Evolutionary conservation across 2,888 invertebrate genomes (phyloP).

Genomic region (Heliothis peltigera): DNA sequence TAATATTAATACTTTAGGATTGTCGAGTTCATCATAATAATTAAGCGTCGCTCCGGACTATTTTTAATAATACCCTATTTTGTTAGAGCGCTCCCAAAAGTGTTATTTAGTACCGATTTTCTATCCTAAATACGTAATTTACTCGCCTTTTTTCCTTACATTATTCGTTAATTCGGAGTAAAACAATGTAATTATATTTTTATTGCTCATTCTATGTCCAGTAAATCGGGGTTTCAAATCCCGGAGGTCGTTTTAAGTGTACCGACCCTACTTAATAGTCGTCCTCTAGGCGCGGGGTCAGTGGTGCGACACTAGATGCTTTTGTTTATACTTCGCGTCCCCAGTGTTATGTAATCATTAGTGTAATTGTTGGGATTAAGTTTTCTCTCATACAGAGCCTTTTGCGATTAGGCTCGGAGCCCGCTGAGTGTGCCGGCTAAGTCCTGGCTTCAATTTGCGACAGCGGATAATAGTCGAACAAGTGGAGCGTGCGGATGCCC

Average conservation of each 20-base stretch:
- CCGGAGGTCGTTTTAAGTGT: conserved; percentile 82
- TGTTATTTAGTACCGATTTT: conserved; percentile 64
- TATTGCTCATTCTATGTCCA: conserved; percentile 87
- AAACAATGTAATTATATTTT: conserved; percentile 87
- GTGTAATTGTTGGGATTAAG: conserved; percentile 77
- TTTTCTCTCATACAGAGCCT: conserved; percentile 68
- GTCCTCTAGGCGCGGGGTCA: conserved; percentile 78
- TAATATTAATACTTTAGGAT: background rate
- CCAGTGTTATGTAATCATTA: conserved; percentile 79
- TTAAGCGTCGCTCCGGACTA: conserved; percentile 61
- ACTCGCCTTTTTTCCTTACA: conserved; percentile 73
- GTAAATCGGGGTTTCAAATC: conserved; percentile 85
- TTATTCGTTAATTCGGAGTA: conserved; percentile 79
- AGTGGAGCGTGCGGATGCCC: conserved; percentile 49
- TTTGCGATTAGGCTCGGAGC: conserved; percentile 63
- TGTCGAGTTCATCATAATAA: conserved; percentile 11
- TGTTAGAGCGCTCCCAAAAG: conserved; percentile 72
- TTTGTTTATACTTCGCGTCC: conserved; percentile 80
- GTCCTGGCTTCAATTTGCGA: conserved; percentile 61
- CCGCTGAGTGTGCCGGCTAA: conserved; percentile 51
- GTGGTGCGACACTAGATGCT: conserved; percentile 72
- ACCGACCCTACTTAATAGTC: conserved; percentile 85
- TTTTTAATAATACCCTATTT: conserved; percentile 70
- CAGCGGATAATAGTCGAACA: conserved; percentile 58
- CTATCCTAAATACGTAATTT: conserved; percentile 74